A percentile compares a stretch with the other conserved stretches of the same genome.
phyloP scores from a whole-genome alignment of 2,888 invertebrate genomes.

The Mellilla xanthometata region DNA sequence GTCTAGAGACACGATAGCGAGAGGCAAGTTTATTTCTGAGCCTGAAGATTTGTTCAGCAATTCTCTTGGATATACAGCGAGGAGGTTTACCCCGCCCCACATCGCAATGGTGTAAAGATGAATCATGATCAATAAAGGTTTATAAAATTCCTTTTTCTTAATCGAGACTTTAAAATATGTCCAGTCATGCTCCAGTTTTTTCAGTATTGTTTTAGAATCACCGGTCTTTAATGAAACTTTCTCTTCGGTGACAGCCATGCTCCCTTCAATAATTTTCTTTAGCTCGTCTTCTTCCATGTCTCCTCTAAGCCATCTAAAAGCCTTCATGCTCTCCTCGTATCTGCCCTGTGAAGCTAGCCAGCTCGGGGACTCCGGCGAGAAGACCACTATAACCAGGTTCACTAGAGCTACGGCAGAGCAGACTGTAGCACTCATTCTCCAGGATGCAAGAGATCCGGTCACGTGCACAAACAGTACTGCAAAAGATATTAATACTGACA shows the following conservation, averaged over 20 bases:
- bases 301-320: constrained; percentile 82
- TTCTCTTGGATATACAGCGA: constrained; percentile 39
- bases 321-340: constrained; percentile 74
- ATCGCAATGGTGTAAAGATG: constrained; percentile 41
- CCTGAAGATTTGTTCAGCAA: constrained; percentile 36
- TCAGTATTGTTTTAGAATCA: constrained; percentile 32
- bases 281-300: constrained; percentile 61
- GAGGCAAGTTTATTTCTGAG: constrained; percentile 25
- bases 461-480: constrained; percentile 83
- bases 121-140: constrained; percentile 46
- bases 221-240: too few species aligned
- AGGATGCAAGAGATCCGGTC: constrained; percentile 81
- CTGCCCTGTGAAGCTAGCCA: constrained; percentile 84
- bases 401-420: constrained; percentile 66
- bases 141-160: constrained; percentile 43
- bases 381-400: constrained; percentile 60
- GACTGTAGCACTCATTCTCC: constrained; percentile 78
- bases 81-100: constrained; percentile 41
- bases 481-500: constrained; percentile 81
- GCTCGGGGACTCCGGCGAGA: constrained; percentile 84
- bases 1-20: constrained; percentile 33
- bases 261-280: constrained; percentile 51
- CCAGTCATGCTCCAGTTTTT: constrained; percentile 18
- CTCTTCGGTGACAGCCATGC: constrained; percentile 39
- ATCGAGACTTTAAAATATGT: constrained; percentile 35